Evolutionary conservation across 2,888 invertebrate genomes (phyloP).

Genomic region (Eupithecia vulgata): DNA sequence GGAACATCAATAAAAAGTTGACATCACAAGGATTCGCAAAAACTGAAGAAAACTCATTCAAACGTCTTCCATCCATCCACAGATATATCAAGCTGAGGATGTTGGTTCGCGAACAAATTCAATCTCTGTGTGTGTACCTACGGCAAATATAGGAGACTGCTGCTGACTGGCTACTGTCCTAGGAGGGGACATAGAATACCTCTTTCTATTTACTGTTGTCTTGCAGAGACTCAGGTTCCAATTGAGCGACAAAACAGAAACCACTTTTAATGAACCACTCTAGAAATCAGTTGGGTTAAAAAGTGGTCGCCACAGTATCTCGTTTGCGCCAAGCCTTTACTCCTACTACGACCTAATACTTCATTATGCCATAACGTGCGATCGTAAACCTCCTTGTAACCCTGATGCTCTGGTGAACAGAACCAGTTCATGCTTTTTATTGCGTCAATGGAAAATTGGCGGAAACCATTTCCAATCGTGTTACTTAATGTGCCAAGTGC

Average conservation of each 20-base stretch:
- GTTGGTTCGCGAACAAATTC: too few species aligned
- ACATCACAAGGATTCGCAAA: too few species aligned
- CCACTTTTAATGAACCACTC: background rate
- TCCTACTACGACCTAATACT: background rate
- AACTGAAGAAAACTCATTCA: too few species aligned
- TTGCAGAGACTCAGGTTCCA: background rate
- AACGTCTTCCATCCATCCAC: too few species aligned
- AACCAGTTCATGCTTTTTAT: slow-evolving; percentile 21
- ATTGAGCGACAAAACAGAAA: background rate
- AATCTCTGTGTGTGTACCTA: too few species aligned
- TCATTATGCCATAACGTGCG: slow-evolving; percentile 20
- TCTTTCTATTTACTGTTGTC: background rate
- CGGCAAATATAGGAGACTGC: too few species aligned
- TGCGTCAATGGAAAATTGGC: slow-evolving; percentile 14
- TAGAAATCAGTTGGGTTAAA: background rate
- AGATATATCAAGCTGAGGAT: too few species aligned
- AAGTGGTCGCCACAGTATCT: background rate
- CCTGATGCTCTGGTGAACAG: slow-evolving; percentile 13
- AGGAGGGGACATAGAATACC: background rate
- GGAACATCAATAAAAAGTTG: too few species aligned
- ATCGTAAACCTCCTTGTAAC: slow-evolving; percentile 22
- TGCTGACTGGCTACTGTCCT: background rate
- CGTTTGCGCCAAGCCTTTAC: background rate
- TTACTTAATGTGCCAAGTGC: slow-evolving; percentile 10
- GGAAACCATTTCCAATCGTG: slow-evolving; percentile 1